Evolutionary conservation across 1,140 invertebrate genomes (phyloP), one percentile per base, ranked within the genome.

Genomic region (Tetraneura akinire): DNA sequence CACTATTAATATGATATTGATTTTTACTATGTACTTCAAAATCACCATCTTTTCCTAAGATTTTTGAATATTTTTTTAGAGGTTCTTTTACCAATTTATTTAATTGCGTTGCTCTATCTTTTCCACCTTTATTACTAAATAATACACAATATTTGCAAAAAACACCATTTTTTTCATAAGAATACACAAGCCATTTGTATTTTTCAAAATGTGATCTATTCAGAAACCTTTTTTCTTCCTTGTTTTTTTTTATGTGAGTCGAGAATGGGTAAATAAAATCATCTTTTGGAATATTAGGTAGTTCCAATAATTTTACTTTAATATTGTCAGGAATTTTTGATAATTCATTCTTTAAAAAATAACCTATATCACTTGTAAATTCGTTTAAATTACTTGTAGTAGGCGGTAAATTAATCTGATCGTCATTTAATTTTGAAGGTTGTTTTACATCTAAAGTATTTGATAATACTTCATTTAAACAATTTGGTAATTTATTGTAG

Each of bases 351-450:
- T 53, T 53, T 53, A 53, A n/a, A 53, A 53, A 53, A 53, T 53
- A 53, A 53, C 49, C 49, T n/a, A 53, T 18, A 53, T 53, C 49
- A 53, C 49, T 53, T 53, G 51, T 53, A 53, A 53, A 53, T n/a
- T 53, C 51, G 18, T 53, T 53, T 53, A 53, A 53, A 53, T 53
- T 53, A n/a, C 51, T 53, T 53, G 51, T 53, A 53, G 49, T 53
- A n/a, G 18, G 14, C 49, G 49, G 11, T 18, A 53, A 53, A 53
- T 53, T 53, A 53, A 53, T 53, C 49, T 18, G 16, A 53, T 53
- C 49, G 49, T 53, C 49, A 53, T 53, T 53, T 53, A 53, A 53
- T 53, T 53, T 53, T 53, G 49, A 53, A 53, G 49, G 16, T 53
- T 53, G 18, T 53, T 53, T 53, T 53, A 18, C n/a, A n/a, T 53